Evolutionary conservation across 2,797 vertebrate species (phyloP), one percentile per base, ranked within the genome.

Genomic region (Nannoperca australis): DNA sequence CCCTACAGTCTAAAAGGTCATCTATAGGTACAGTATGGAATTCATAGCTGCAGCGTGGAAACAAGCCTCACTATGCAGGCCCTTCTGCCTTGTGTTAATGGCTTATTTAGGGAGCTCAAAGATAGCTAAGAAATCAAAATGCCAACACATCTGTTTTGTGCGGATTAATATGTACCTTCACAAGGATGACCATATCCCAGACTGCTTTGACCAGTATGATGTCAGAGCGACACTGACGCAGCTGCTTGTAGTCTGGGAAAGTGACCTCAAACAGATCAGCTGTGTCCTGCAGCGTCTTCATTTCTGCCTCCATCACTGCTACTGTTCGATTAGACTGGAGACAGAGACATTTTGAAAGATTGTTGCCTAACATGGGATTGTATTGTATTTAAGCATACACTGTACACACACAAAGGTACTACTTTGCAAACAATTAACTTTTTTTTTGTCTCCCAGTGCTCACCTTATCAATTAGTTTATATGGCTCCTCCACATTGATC

Each of bases 141-240:
- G 1, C 2, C 27, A 50, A 7, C 27, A n/a, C 63, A 4, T 27
- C 24, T 18, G 13, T 30, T 49, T 36, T 45, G 18, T 42, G 20
- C 58, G 10, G 13, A 76, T 38, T 11, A 17, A 24, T n/a, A 3
- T 12, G 49, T 92, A 96, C 93, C 94, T 94, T 94, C 67, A 95
- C 93, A 88, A 96, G 96, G 73, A 95, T 81, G 50, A 95, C 91
- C 94, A 95, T 94, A 86, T 95, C 95, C 96, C 95, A 96, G 47
- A 96, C 90, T 3, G 91, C 94, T 87, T 96, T 96, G 72, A 96
- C 90, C 44, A 96, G 93, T 77, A 93, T 87, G 34, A 95, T 92
- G 78, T 96, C 94, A 18, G 90, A 91, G 67, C 94, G 95, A 83
- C 96, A 96, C 69, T 93, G 94, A 8, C 88, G 89, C 18, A 96